Evolutionary conservation across 2,797 vertebrate species (phyloP).

Genomic region (Linurgus olivaceus): DNA sequence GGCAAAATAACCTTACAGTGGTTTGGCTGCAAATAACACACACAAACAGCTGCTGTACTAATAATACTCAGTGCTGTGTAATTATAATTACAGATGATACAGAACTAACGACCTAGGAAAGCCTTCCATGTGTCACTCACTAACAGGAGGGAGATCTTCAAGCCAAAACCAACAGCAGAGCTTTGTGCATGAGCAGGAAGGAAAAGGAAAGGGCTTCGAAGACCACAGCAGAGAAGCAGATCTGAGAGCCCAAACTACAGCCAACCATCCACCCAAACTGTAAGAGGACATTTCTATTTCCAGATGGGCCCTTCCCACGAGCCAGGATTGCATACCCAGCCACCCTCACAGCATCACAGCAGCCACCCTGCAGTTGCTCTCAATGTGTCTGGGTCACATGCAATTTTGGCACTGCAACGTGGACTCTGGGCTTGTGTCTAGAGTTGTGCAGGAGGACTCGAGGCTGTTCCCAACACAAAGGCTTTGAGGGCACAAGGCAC

Average conservation of each 20-base stretch:
- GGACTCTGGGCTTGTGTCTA: not conserved
- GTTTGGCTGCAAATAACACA: not conserved
- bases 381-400: rapidly evolving
- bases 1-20: not conserved
- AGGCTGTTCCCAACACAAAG: not conserved
- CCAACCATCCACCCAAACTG: not conserved
- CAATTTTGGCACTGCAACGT: not conserved
- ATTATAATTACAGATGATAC: not conserved
- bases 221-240: not conserved
- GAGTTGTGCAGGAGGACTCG: not conserved
- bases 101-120: not conserved
- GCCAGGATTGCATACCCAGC: not conserved
- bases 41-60: not conserved
- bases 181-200: rapidly evolving
- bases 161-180: not conserved
- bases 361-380: not conserved
- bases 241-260: not conserved
- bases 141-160: not conserved
- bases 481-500: not conserved
- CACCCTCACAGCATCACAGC: not conserved
- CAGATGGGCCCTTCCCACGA: not conserved
- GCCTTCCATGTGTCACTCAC: not conserved
- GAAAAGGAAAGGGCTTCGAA: not conserved
- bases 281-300: not conserved
- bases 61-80: not conserved